Conservation (phyloP, 2,888 invertebrate genomes). For the Platycheirus rosarum region DNA sequence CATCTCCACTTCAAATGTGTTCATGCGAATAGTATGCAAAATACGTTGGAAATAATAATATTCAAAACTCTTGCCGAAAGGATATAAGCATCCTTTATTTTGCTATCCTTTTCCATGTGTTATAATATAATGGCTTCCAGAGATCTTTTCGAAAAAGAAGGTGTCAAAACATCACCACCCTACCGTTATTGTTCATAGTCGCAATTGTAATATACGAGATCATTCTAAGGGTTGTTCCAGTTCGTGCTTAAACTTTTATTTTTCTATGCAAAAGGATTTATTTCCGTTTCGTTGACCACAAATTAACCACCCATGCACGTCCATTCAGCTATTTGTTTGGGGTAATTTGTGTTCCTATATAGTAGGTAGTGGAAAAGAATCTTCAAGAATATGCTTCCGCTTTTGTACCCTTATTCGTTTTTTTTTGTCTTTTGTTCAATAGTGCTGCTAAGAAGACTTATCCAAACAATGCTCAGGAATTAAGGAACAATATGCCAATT, state of each 20-base stretch:
- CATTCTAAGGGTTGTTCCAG: conserved; percentile 57
- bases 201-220: conserved; percentile 57
- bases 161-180: conserved; percentile 59
- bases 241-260: conserved; percentile 64
- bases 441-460: conserved; percentile 41
- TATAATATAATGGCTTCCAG: not conserved
- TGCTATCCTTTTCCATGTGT: not conserved
- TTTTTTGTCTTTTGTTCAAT: conserved; percentile 14
- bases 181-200: conserved; percentile 33
- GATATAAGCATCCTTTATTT: conserved; percentile 11
- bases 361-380: conserved; percentile 9
- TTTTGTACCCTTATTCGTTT: conserved; percentile 24
- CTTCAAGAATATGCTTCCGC: conserved; percentile 57
- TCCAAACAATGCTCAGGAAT: conserved; percentile 59
- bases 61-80: conserved; percentile 43
- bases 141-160: conserved; percentile 17
- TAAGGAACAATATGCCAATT: conserved; percentile 72
- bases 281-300: conserved; percentile 72
- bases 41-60: conserved; percentile 34
- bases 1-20: conserved; percentile 63
- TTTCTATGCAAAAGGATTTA: conserved; percentile 71
- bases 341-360: conserved; percentile 56
- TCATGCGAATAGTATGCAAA: conserved; percentile 68
- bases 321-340: conserved; percentile 61
- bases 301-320: conserved; percentile 72